phyloP scores from a whole-genome alignment of 2,113 vertebrate genomes.

The Eolophus roseicapilla region DNA sequence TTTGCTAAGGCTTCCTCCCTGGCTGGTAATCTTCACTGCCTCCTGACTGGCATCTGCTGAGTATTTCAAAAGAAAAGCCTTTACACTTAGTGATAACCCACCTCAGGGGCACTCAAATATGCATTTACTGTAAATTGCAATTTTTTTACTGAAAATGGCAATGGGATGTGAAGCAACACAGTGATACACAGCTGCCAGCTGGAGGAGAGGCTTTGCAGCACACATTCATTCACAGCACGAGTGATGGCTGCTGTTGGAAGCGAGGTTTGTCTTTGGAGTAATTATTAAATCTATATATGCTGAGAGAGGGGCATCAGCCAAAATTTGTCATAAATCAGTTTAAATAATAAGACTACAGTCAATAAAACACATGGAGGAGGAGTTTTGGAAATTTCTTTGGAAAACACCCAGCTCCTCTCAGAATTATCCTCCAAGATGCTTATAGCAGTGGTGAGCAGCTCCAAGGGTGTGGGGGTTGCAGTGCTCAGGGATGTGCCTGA shows the following conservation, averaged over 20 bases:
- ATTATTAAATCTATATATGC: not conserved
- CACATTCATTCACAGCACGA: not conserved
- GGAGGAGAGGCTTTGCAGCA: not conserved
- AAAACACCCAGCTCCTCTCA: not conserved
- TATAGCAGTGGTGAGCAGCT: not conserved
- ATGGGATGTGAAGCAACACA: rapidly evolving
- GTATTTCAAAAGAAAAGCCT: not conserved
- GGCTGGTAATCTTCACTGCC: not conserved
- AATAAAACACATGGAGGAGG: not conserved
- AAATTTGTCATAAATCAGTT: not conserved
- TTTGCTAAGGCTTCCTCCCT: not conserved
- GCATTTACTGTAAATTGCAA: not conserved
- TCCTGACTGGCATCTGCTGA: rapidly evolving
- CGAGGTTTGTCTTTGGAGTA: rapidly evolving
- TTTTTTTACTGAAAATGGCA: not conserved
- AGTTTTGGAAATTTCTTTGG: not conserved
- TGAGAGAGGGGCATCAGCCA: not conserved
- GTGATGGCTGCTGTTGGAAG: not conserved
- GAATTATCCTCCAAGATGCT: not conserved
- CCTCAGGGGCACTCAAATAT: not conserved
- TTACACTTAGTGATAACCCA: rapidly evolving
- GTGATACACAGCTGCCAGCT: too few relatives aligned
- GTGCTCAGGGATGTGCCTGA: not conserved
- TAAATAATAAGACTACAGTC: not conserved
- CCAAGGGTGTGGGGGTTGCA: rapidly evolving